These are phyloP conservation scores for Pelecanus crispus DNA, from an alignment of 2,113 vertebrate genomes.

Conservation along the genomic window DNA sequence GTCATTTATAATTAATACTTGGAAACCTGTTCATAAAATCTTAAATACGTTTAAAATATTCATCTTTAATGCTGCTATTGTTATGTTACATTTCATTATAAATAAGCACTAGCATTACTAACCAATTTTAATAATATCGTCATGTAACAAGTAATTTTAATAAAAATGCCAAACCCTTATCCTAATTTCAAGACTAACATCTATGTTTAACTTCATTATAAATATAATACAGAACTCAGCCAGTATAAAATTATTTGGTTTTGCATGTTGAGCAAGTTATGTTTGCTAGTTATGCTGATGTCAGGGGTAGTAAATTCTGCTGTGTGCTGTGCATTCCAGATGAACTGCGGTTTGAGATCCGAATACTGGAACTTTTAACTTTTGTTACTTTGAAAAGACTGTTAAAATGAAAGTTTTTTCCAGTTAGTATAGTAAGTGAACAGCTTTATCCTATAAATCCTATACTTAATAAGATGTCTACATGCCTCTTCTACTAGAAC, in stretches of 20 bases:
- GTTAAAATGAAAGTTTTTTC: not conserved
- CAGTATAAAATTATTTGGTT: not conserved
- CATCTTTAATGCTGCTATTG: not conserved
- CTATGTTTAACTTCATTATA: not conserved
- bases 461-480: fast-evolving
- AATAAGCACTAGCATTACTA: not conserved
- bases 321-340: not conserved
- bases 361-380: not conserved
- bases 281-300: not conserved
- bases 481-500: not conserved
- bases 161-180: not conserved
- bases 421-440: not conserved
- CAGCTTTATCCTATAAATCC: not conserved
- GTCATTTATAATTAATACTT: not conserved
- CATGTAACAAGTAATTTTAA: not conserved
- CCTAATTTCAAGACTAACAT: not conserved
- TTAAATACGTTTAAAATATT: not conserved
- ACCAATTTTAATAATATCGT: not conserved
- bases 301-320: not conserved
- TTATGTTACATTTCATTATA: not conserved
- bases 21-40: not conserved
- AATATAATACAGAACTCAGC: not conserved
- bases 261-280: not conserved
- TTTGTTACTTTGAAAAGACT: not conserved
- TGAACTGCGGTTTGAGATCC: not conserved